Evolutionary conservation across 1,140 invertebrate genomes (phyloP).

Genomic region (Hyles vespertilio): DNA sequence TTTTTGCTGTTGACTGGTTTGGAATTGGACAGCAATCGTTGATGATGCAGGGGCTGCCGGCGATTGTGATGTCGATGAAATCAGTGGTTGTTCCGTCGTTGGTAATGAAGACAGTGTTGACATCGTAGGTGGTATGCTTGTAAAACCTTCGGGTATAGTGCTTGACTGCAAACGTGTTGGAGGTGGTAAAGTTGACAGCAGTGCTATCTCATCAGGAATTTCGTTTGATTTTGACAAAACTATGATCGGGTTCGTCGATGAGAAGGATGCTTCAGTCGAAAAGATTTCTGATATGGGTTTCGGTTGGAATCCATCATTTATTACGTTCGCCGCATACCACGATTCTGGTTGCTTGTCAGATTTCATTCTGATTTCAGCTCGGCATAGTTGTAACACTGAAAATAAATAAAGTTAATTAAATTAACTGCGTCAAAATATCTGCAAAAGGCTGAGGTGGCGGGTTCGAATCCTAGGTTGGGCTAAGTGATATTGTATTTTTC

Average conservation of each 20-base stretch:
- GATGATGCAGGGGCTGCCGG: neutral
- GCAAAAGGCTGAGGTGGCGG: too few species aligned
- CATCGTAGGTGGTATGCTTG: neutral
- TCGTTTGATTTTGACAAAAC: constrained; percentile 24
- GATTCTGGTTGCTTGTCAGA: constrained; percentile 38
- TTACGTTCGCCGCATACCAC: constrained; percentile 62
- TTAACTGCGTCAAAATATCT: neutral
- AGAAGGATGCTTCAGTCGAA: constrained; percentile 45
- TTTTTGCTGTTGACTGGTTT: neutral
- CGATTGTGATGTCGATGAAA: neutral
- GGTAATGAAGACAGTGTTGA: neutral
- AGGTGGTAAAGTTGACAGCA: constrained; percentile 20
- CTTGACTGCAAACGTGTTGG: constrained; percentile 1
- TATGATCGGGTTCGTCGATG: constrained; percentile 42
- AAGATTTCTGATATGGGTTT: constrained; percentile 64
- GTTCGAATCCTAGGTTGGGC: too few species aligned
- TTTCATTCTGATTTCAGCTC: constrained; percentile 60
- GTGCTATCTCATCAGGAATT: constrained; percentile 4
- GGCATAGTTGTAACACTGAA: constrained; percentile 67
- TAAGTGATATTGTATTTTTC: too few species aligned
- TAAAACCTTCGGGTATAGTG: too few species aligned
- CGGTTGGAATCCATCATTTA: constrained; percentile 58
- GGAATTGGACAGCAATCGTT: neutral
- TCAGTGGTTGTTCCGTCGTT: neutral
- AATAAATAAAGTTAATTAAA: constrained; percentile 11